A percentile compares a stretch with the other conserved stretches of the same genome.
phyloP scores from a whole-genome alignment of 1,140 invertebrate species.

The Nomia melanderi region DNA sequence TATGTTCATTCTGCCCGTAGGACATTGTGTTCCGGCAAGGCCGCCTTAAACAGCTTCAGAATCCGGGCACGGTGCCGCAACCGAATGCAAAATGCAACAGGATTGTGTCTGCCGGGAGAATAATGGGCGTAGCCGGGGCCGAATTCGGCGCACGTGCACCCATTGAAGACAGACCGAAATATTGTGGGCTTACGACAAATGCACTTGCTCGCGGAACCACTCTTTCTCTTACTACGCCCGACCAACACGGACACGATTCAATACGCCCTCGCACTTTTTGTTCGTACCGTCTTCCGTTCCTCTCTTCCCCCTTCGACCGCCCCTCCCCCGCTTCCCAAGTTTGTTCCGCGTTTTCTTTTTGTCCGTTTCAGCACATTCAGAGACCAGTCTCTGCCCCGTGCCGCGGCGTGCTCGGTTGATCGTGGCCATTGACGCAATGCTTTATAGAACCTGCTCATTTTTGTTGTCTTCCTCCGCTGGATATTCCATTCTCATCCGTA shows the following conservation, averaged over 20 bases:
- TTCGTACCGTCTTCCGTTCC: neutral
- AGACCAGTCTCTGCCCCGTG: neutral
- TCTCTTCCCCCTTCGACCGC: neutral
- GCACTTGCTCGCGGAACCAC: constrained; percentile 7
- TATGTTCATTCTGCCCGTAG: neutral
- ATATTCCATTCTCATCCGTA: neutral
- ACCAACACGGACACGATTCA: constrained; percentile 18
- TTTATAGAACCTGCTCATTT: constrained; percentile 5
- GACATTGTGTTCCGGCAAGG: neutral
- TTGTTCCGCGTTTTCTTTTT: constrained; percentile 10
- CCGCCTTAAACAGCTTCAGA: neutral
- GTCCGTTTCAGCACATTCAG: constrained; percentile 15
- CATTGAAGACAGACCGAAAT: constrained; percentile 40
- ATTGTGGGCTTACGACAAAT: constrained; percentile 28
- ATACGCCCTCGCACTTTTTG: constrained; percentile 23
- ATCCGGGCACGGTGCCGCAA: constrained; percentile 19
- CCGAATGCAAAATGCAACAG: constrained; percentile 64
- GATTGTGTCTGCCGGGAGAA: constrained; percentile 52
- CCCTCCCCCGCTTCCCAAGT: neutral
- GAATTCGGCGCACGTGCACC: constrained; percentile 39
- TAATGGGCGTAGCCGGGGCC: constrained; percentile 20
- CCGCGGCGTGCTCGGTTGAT: constrained; percentile 10
- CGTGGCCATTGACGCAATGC: constrained; percentile 9
- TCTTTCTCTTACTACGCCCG: neutral
- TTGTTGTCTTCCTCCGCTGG: neutral